phyloP scores from a whole-genome alignment of 1,140 invertebrate species.

The Ganaspis sp. region DNA sequence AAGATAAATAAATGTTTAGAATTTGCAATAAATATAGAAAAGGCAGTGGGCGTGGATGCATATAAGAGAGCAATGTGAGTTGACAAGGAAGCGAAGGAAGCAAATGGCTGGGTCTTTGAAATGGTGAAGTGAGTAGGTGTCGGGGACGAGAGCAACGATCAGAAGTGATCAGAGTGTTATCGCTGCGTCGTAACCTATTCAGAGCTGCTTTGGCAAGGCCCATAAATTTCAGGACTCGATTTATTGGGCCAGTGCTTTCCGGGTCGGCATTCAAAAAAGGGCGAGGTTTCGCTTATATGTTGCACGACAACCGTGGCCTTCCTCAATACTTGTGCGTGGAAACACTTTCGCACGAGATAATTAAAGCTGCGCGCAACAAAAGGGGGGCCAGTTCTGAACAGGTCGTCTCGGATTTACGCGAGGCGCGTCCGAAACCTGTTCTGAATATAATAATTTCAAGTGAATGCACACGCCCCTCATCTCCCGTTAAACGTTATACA shows the following conservation, averaged over 20 bases:
- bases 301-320: constrained; percentile 39
- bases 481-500: constrained; percentile 9
- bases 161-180: constrained; percentile 16
- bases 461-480: constrained; percentile 2
- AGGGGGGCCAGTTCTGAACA: background rate
- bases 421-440: constrained; percentile 37
- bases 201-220: background rate
- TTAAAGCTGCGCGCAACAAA: background rate
- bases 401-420: constrained; percentile 24
- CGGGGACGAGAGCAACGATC: constrained; percentile 5
- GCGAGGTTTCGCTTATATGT: constrained; percentile 21
- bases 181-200: background rate
- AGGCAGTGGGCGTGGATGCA: background rate
- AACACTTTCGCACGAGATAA: constrained; percentile 35
- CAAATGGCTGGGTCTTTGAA: background rate
- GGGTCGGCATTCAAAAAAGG: constrained; percentile 18
- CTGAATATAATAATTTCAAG: constrained; percentile 7
- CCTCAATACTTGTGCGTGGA: constrained; percentile 35
- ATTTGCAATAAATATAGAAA: background rate
- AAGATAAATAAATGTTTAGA: too few relatives aligned
- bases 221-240: constrained; percentile 14
- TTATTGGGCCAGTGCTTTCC: constrained; percentile 8
- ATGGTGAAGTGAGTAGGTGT: background rate
- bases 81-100: background rate
- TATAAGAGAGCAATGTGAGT: background rate